Percentiles rank a stretch among this genome's conserved stretches.
phyloP scores from a whole-genome alignment of 2,888 invertebrate genomes.

The Lobophora halterata region DNA sequence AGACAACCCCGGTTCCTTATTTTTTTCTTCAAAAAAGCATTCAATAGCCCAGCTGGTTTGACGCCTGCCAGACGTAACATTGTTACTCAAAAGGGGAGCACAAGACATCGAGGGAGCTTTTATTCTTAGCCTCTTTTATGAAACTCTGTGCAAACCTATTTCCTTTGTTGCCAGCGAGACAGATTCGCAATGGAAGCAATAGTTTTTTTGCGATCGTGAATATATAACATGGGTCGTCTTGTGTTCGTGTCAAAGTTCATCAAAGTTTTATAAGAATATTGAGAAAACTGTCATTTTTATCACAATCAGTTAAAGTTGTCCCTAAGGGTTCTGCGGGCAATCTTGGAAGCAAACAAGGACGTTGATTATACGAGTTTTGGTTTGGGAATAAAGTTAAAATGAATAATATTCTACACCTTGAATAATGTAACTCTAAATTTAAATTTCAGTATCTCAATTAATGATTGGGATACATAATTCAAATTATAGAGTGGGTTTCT shows the following conservation, averaged over 20 bases:
- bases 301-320: slow-evolving; percentile 8
- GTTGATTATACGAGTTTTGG: too few relatives aligned
- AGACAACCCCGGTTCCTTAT: slow-evolving; percentile 41
- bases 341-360: too few relatives aligned
- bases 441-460: too few relatives aligned
- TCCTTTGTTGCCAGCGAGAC: slow-evolving; percentile 56
- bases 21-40: slow-evolving; percentile 41
- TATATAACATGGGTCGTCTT: slow-evolving; percentile 51
- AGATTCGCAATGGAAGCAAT: slow-evolving; percentile 56
- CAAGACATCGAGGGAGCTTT: slow-evolving; percentile 61
- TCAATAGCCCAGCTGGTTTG: slow-evolving; percentile 76
- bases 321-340: slow-evolving; percentile 4
- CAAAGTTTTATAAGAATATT: slow-evolving; percentile 38
- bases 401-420: too few relatives aligned
- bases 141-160: slow-evolving; percentile 39
- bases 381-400: too few relatives aligned
- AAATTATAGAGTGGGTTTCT: too few relatives aligned
- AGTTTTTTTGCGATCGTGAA: slow-evolving; percentile 49
- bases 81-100: slow-evolving; percentile 62
- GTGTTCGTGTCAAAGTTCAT: slow-evolving; percentile 70
- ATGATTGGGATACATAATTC: too few relatives aligned
- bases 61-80: slow-evolving; percentile 61
- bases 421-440: too few relatives aligned
- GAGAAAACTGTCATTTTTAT: slow-evolving; percentile 15
- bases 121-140: slow-evolving; percentile 40